These are phyloP conservation scores for Cepaea nemoralis DNA, from an alignment of 1,140 invertebrate species.

Conservation along the genomic window DNA sequence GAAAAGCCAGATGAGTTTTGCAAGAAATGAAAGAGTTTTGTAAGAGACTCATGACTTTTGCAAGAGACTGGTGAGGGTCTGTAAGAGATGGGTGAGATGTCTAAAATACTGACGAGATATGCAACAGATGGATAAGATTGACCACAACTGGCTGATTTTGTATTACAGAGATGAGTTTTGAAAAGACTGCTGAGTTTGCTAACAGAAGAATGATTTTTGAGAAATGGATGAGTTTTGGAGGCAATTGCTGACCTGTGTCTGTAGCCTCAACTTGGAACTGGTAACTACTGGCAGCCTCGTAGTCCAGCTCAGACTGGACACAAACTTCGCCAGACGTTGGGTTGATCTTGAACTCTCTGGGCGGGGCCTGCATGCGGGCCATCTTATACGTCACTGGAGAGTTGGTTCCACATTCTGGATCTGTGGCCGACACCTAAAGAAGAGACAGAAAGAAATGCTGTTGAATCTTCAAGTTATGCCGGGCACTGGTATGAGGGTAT, in stretches of 20 bases:
- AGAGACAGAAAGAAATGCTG: background rate
- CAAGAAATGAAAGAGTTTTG: too few relatives aligned
- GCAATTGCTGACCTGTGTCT: conserved; percentile 83
- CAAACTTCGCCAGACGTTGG: conserved; percentile 90
- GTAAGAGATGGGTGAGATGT: too few relatives aligned
- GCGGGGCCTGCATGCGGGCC: conserved; percentile 77
- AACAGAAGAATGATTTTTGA: too few relatives aligned
- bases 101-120: too few relatives aligned
- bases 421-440: conserved; percentile 89
- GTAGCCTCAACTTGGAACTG: conserved; percentile 95
- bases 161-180: too few relatives aligned
- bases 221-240: background rate
- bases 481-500: too few relatives aligned
- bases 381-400: conserved; percentile 94
- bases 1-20: too few relatives aligned
- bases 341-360: conserved; percentile 81
- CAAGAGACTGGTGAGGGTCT: too few relatives aligned
- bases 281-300: conserved; percentile 85
- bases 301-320: conserved; percentile 85
- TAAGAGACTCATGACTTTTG: too few relatives aligned
- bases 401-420: conserved; percentile 95
- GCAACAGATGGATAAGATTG: too few relatives aligned
- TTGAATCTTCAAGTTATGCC: too few relatives aligned
- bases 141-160: too few relatives aligned
- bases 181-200: background rate